A percentile compares a stretch with the other conserved stretches of the same genome.
Evolutionary conservation across 2,797 vertebrate genomes (phyloP).

Genomic region (Falco cherrug): DNA sequence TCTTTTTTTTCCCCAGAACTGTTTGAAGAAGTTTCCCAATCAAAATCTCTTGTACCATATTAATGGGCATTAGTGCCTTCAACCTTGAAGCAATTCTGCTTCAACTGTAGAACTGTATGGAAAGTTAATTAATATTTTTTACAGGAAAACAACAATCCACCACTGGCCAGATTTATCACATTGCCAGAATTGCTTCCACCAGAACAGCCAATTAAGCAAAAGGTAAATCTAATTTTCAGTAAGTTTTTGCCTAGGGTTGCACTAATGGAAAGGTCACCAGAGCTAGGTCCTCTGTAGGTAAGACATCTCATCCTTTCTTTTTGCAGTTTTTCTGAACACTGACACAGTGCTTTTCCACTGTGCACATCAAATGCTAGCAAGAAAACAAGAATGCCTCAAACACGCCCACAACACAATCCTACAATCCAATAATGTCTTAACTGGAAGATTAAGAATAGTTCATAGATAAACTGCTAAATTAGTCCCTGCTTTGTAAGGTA

Average conservation of each 20-base stretch:
- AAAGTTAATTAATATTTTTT: not conserved
- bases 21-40: not conserved
- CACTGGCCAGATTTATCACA: not conserved
- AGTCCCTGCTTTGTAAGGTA: not conserved
- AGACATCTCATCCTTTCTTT: not conserved
- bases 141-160: not conserved
- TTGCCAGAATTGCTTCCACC: not conserved
- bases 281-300: not conserved
- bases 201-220: not conserved
- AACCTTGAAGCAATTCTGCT: not conserved
- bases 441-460: not conserved
- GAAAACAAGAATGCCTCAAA: not conserved
- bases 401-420: not conserved
- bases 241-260: not conserved
- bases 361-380: not conserved
- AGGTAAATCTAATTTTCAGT: not conserved
- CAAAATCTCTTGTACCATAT: not conserved
- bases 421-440: not conserved
- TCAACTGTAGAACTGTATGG: not conserved
- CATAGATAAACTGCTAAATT: not conserved
- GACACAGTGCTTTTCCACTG: not conserved
- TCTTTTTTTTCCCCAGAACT: not conserved
- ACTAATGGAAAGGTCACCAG: not conserved
- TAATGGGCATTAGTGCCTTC: not conserved
- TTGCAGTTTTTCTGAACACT: not conserved